Percentiles rank a stretch among this genome's conserved stretches.
Evolutionary conservation across 2,113 vertebrate species (phyloP).

Genomic region (Chloebia gouldiae): DNA sequence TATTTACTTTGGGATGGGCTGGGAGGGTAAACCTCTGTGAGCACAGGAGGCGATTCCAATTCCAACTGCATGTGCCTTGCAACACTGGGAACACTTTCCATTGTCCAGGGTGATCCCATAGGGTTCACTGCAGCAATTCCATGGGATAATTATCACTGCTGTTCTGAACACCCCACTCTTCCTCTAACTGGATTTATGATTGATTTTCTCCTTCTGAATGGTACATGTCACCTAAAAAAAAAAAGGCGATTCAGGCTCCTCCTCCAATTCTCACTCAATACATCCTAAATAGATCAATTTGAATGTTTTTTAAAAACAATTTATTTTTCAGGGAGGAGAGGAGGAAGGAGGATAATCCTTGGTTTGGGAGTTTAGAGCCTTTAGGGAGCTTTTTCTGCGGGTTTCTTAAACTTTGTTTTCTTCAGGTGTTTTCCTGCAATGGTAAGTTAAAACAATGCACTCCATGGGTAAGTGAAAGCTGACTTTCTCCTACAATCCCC

Average conservation of each 20-base stretch:
- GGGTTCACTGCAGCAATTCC: not conserved
- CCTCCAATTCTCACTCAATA: not conserved
- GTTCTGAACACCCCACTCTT: not conserved
- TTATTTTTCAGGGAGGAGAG: not conserved
- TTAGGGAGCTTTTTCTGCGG: not conserved
- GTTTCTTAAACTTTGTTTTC: not conserved
- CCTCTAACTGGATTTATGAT: not conserved
- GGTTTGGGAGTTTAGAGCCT: not conserved
- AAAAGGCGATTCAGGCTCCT: not conserved
- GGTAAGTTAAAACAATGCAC: not conserved
- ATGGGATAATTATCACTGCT: not conserved
- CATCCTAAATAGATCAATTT: not conserved
- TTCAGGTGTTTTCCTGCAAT: not conserved
- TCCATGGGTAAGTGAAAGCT: not conserved
- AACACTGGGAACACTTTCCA: not conserved
- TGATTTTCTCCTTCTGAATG: not conserved
- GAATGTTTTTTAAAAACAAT: not conserved
- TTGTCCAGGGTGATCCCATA: not conserved
- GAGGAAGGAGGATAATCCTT: not conserved
- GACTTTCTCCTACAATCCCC: not conserved
- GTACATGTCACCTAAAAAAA: not conserved
- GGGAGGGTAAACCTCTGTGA: not conserved
- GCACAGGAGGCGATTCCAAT: not conserved
- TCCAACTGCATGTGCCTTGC: not conserved
- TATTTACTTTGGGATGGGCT: constrained; percentile 24